phyloP scores from a whole-genome alignment of 2,113 vertebrate genomes.

The Toxostoma redivivum region DNA sequence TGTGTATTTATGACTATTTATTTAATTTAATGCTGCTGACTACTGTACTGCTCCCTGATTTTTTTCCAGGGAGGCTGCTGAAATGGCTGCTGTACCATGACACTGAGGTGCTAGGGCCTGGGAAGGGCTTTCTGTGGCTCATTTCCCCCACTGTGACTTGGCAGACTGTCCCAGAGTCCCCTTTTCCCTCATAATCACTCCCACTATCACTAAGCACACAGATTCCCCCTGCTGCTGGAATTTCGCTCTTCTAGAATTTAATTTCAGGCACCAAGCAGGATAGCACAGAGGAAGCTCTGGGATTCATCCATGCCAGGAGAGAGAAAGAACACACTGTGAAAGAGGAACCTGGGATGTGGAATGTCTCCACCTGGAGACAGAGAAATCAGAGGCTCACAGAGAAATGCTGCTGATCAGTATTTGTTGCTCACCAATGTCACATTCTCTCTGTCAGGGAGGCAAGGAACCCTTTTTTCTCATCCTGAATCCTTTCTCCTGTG shows the following conservation, averaged over 20 bases:
- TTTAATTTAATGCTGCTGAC: constrained; percentile 55
- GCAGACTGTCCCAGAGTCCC: background rate
- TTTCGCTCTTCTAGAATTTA: background rate
- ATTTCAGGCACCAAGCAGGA: background rate
- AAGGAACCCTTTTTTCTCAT: background rate
- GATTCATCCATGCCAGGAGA: background rate
- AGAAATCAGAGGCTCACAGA: background rate
- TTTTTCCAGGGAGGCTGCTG: constrained; percentile 23
- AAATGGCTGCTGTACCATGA: background rate
- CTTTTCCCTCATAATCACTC: background rate
- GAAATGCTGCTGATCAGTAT: background rate
- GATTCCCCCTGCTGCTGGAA: background rate
- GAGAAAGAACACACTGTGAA: background rate
- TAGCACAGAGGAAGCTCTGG: background rate
- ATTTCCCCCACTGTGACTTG: background rate
- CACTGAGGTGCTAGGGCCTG: constrained; percentile 18
- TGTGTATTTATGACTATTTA: constrained; percentile 29
- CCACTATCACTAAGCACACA: background rate
- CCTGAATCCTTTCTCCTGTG: background rate
- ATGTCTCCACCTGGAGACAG: background rate
- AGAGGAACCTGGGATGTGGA: background rate
- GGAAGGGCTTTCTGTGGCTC: background rate
- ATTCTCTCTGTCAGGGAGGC: background rate
- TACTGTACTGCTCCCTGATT: constrained; percentile 28
- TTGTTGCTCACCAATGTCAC: background rate